Evolutionary conservation across 2,888 invertebrate genomes (phyloP), one percentile per base, ranked within the genome.

Genomic region (Hofmannophila pseudospretella): DNA sequence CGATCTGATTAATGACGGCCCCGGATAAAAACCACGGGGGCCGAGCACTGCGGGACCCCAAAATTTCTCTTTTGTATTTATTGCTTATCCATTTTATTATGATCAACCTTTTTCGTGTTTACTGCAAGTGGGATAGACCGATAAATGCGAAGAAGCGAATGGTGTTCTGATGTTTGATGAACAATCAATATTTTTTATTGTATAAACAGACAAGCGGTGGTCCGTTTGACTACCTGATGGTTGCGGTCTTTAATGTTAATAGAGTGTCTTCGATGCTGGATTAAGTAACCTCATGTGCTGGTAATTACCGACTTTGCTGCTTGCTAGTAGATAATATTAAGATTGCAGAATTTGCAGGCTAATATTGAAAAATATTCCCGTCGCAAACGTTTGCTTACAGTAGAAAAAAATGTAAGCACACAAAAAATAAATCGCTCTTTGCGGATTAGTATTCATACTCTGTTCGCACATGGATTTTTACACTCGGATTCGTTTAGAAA

Each of bases 1-100:
- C 22, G 16, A 23, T 42, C 63, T 78, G 80, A 84, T 82, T 79
- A 79, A 82, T 81, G 78, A 68, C 51, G 44, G 45, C 8, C 51
- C 47, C 52, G 58, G 57, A 58, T 50, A 56, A 54, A 67, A 68
- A 72, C 69, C 68, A 49, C 65, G 48, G 51, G 57, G 55, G 56
- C 50, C 47, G 50, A 42, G 49, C 49, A 51, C 50, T 44, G 43
- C 51, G 47, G 58, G 49, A 54, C 57, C 68, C 71, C 56, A 44
- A 63, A 71, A 69, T 66, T 65, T 61, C 49, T 60, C 57, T 61
- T 62, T 58, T 61, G 51, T 71, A 72, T 79, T 75, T 73, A 75
- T 75, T 69, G 65, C 70, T 69, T 65, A 69, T 66, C 63, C 64
- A 64, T 71, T 70, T 70, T 66, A 69, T 72, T 68, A 62, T 54